Conservation (phyloP, 2,797 vertebrate genomes). For the Austrolebias charrua region DNA sequence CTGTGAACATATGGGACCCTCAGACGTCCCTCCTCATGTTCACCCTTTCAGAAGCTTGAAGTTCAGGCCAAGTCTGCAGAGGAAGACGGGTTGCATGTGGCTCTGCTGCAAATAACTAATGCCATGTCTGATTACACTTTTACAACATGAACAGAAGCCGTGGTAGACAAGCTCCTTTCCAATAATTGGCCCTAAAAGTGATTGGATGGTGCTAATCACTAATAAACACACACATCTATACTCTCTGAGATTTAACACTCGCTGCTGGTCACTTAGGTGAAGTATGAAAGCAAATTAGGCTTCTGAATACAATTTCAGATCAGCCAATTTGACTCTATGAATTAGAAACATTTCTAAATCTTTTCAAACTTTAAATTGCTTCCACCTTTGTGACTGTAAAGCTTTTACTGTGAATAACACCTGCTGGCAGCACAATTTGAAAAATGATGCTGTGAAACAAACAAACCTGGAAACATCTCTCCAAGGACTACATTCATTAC, state of each 20-base stretch:
- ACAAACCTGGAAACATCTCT: conserved; percentile 1
- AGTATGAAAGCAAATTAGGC: conserved; percentile 50
- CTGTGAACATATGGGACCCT: conserved; percentile 50
- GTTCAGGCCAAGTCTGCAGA: conserved; percentile 44
- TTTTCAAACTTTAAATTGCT: no score
- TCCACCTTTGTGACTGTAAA: no score
- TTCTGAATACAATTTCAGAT: conserved; percentile 48
- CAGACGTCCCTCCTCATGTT: conserved; percentile 52
- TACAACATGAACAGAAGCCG: conserved; percentile 46
- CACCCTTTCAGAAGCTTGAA: conserved; percentile 49
- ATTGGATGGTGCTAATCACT: conserved; percentile 32
- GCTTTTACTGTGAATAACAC: conserved; percentile 8
- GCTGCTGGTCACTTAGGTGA: conserved; percentile 34
- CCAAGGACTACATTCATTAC: not conserved
- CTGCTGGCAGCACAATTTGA: conserved; percentile 10
- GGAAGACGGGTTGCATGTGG: conserved; percentile 44
- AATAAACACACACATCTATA: conserved; percentile 7
- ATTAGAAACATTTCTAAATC: no score
- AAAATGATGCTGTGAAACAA: conserved; percentile 12
- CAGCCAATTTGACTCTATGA: conserved; percentile 41
- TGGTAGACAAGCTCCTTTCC: conserved; percentile 50
- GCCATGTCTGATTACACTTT: conserved; percentile 70
- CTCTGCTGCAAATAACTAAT: conserved; percentile 65
- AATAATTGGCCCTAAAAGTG: conserved; percentile 52
- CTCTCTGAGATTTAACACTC: conserved; percentile 30